These are phyloP conservation scores for Drymonia ruficornis DNA, from an alignment of 2,888 invertebrate species.

Conservation along the genomic window DNA sequence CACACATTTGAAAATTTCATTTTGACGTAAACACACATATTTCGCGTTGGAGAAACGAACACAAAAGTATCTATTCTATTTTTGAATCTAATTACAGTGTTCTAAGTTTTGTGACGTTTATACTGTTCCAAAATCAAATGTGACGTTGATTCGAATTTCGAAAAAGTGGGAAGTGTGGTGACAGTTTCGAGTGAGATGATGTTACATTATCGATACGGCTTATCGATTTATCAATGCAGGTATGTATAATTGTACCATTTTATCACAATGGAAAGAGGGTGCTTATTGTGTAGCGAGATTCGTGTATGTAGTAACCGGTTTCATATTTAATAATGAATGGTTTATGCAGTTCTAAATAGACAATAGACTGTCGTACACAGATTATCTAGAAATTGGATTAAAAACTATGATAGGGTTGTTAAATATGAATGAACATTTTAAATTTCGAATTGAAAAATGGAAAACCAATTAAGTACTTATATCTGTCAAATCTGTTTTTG, in stretches of 20 bases:
- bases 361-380: too few species aligned
- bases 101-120: conserved; percentile 22
- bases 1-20: conserved; percentile 83
- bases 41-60: conserved; percentile 55
- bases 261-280: neutral
- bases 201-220: conserved; percentile 42
- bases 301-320: neutral
- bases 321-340: too few species aligned
- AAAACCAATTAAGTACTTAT: too few species aligned
- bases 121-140: conserved; percentile 10
- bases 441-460: too few species aligned
- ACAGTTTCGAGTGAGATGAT: conserved; percentile 57
- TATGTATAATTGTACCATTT: conserved; percentile 36
- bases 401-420: too few species aligned
- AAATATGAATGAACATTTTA: too few species aligned
- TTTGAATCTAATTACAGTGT: conserved; percentile 14
- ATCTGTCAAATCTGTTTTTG: neutral
- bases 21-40: conserved; percentile 81
- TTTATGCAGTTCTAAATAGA: too few species aligned
- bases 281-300: neutral
- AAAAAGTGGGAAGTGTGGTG: conserved; percentile 40
- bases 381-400: too few species aligned
- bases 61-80: conserved; percentile 17
- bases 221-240: conserved; percentile 69
- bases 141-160: conserved; percentile 27